Conservation (phyloP, 2,113 vertebrate species). For the Pitta sordida region DNA sequence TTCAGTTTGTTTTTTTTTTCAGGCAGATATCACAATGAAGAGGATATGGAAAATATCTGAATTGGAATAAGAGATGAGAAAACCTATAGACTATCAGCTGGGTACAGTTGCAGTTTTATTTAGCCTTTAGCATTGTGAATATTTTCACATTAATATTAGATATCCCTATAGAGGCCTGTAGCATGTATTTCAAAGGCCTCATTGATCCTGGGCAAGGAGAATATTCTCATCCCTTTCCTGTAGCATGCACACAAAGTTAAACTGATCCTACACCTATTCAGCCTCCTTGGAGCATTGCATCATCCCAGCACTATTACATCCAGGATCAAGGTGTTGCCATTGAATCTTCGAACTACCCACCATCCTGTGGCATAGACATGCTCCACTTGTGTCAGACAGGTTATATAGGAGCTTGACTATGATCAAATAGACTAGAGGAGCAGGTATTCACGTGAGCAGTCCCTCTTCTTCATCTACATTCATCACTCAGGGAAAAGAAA, state of each 20-base stretch:
- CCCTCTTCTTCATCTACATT: neutral
- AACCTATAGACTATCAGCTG: neutral
- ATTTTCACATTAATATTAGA: constrained; percentile 13
- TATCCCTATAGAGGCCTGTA: neutral
- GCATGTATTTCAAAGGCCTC: neutral
- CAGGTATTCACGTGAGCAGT: neutral
- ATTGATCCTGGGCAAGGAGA: neutral
- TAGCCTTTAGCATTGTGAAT: neutral
- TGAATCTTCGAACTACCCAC: neutral
- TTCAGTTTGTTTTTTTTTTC: neutral
- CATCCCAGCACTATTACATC: neutral
- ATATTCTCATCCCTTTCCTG: neutral
- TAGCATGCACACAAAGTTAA: neutral
- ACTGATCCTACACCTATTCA: neutral
- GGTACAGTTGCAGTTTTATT: neutral
- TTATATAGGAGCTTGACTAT: neutral
- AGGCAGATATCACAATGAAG: neutral
- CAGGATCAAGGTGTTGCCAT: neutral
- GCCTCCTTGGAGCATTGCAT: neutral
- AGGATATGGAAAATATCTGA: neutral
- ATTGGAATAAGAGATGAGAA: neutral
- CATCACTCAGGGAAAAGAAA: neutral
- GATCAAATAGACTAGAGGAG: neutral
- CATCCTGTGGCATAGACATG: neutral
- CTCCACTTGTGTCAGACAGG: neutral